phyloP scores from a whole-genome alignment of 2,888 invertebrate species.

The Machimus atricapillus region DNA sequence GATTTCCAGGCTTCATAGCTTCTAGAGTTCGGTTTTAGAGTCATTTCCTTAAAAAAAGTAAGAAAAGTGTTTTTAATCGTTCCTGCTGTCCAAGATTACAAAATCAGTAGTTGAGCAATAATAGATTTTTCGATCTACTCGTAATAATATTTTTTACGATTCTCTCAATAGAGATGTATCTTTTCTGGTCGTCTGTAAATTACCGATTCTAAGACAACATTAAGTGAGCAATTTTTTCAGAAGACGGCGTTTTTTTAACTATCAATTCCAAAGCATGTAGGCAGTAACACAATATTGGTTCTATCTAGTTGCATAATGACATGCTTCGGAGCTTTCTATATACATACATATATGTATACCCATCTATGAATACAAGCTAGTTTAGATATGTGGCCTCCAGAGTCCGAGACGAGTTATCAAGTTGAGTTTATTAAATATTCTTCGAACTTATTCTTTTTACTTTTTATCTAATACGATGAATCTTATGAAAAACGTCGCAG shows the following conservation, averaged over 20 bases:
- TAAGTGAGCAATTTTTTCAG: neutral
- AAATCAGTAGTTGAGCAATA: no score
- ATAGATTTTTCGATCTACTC: neutral
- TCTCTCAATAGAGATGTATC: neutral
- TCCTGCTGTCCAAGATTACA: no score
- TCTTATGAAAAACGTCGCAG: neutral
- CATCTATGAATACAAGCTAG: neutral
- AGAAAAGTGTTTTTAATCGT: neutral
- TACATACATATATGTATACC: neutral
- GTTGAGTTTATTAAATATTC: neutral
- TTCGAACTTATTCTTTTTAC: neutral
- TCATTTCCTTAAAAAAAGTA: conserved; percentile 66
- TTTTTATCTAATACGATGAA: neutral
- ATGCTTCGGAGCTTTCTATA: neutral
- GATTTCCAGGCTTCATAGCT: conserved; percentile 75
- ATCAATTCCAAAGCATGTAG: neutral
- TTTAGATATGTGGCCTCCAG: neutral
- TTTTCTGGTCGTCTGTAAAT: neutral
- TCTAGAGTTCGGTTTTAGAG: conserved; percentile 68
- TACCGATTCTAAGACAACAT: neutral
- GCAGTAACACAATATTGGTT: neutral
- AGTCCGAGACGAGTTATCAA: neutral
- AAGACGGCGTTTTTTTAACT: neutral
- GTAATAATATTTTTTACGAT: neutral
- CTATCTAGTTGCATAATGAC: neutral